Conservation (phyloP, 2,888 invertebrate genomes). For the Eremobia ochroleuca region DNA sequence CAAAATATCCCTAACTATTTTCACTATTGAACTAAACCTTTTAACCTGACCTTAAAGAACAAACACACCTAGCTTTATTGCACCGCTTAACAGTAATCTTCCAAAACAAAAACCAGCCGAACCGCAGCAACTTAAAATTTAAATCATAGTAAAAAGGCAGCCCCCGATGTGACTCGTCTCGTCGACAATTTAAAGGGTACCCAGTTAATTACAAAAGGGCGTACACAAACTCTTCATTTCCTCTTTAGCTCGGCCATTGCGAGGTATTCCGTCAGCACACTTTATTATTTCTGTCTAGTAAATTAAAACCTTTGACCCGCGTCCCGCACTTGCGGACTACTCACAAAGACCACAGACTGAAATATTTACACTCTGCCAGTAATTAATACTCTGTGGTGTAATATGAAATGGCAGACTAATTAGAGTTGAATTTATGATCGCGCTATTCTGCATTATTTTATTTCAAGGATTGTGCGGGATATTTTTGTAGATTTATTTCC, state of each 20-base stretch:
- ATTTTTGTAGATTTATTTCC: constrained; percentile 3
- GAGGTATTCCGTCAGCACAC: constrained; percentile 61
- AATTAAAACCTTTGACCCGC: constrained; percentile 69
- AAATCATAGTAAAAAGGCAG: constrained; percentile 48
- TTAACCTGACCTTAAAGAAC: neutral
- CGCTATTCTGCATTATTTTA: constrained; percentile 15
- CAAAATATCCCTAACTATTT: neutral
- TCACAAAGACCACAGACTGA: constrained; percentile 58
- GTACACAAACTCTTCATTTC: constrained; percentile 60
- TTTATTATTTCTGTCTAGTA: constrained; percentile 68
- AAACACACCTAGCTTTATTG: neutral
- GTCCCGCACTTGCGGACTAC: constrained; percentile 38
- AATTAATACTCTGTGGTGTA: constrained; percentile 77
- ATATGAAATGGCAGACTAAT: constrained; percentile 72
- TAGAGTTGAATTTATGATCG: constrained; percentile 48
- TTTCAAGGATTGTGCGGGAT: neutral
- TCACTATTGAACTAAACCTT: neutral
- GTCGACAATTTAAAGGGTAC: constrained; percentile 62
- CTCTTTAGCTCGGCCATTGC: constrained; percentile 60
- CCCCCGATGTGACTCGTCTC: constrained; percentile 26
- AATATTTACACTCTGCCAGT: constrained; percentile 77
- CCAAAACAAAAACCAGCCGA: constrained; percentile 2
- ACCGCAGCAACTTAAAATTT: constrained; percentile 48
- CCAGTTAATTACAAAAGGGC: constrained; percentile 64
- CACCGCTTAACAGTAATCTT: constrained; percentile 12